Conservation (phyloP, 1,140 invertebrate genomes). For the Euwallacea fornicatus region DNA sequence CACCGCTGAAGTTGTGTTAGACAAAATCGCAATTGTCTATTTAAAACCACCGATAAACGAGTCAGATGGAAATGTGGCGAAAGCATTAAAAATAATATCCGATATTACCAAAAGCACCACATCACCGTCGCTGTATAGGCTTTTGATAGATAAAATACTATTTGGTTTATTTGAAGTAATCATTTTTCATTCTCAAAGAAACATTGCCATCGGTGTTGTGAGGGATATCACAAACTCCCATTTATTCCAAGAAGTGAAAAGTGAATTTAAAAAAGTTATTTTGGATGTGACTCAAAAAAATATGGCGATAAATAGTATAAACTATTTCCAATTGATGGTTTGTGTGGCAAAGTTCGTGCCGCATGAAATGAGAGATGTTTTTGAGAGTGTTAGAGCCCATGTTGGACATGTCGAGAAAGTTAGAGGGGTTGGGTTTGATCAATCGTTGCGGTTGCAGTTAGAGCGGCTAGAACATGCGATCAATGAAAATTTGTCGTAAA, state of each 20-base stretch:
- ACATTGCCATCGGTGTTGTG: constrained; percentile 40
- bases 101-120: constrained; percentile 40
- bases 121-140: constrained; percentile 28
- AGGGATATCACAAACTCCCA: constrained; percentile 38
- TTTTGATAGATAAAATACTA: constrained; percentile 42
- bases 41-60: constrained; percentile 44
- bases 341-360: constrained; percentile 46
- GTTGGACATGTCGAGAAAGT: constrained; percentile 46
- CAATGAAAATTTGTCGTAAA: not conserved
- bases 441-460: constrained; percentile 45
- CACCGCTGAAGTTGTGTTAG: constrained; percentile 41
- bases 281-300: constrained; percentile 45
- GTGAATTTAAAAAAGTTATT: constrained; percentile 37
- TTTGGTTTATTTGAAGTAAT: constrained; percentile 47
- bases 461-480: constrained; percentile 42
- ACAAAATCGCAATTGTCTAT: constrained; percentile 45
- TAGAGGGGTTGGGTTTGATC: constrained; percentile 50
- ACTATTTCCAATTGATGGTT: constrained; percentile 48
- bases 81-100: constrained; percentile 46
- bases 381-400: constrained; percentile 43
- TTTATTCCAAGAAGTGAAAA: constrained; percentile 38
- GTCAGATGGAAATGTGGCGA: constrained; percentile 44
- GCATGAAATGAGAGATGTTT: constrained; percentile 36
- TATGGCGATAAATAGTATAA: constrained; percentile 47
- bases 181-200: constrained; percentile 46